Evolutionary conservation across 2,113 vertebrate species (phyloP).

Genomic region (Nycticryphes semicollaris): DNA sequence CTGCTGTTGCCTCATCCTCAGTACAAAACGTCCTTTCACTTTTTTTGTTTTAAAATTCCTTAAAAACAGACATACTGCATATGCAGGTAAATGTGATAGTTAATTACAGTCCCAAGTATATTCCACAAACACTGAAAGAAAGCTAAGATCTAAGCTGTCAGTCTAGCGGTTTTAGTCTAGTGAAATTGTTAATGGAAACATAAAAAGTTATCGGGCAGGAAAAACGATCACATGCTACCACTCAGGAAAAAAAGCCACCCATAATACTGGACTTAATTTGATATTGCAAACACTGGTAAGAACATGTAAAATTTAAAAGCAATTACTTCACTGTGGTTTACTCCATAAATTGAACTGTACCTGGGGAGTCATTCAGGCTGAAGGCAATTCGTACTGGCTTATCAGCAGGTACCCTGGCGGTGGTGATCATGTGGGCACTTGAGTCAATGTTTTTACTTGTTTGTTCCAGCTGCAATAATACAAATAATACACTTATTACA

Average conservation of each 20-base stretch:
- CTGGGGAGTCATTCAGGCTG: slow-evolving; percentile 90
- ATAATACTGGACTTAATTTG: background rate
- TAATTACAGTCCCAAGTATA: background rate
- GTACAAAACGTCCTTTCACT: background rate
- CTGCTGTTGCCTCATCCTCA: background rate
- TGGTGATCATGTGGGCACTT: slow-evolving; percentile 98
- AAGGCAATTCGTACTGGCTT: slow-evolving; percentile 95
- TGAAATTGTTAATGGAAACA: background rate
- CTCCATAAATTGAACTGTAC: slow-evolving; percentile 69
- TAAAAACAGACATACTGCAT: background rate
- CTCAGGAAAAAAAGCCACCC: background rate
- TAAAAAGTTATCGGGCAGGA: background rate
- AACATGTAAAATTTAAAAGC: slow-evolving; percentile 3
- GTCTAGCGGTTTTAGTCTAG: background rate
- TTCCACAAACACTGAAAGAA: background rate
- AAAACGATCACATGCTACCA: background rate
- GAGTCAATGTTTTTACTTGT: slow-evolving; percentile 72
- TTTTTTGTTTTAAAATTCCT: background rate
- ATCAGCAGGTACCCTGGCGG: slow-evolving; percentile 92
- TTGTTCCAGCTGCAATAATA: slow-evolving; percentile 78
- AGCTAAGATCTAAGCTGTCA: background rate
- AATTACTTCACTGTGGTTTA: background rate
- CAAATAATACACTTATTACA: slow-evolving; percentile 53
- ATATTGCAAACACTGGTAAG: background rate
- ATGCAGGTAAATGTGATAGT: background rate